Evolutionary conservation across 2,113 vertebrate genomes (phyloP).

Genomic region (Piprites chloris): DNA sequence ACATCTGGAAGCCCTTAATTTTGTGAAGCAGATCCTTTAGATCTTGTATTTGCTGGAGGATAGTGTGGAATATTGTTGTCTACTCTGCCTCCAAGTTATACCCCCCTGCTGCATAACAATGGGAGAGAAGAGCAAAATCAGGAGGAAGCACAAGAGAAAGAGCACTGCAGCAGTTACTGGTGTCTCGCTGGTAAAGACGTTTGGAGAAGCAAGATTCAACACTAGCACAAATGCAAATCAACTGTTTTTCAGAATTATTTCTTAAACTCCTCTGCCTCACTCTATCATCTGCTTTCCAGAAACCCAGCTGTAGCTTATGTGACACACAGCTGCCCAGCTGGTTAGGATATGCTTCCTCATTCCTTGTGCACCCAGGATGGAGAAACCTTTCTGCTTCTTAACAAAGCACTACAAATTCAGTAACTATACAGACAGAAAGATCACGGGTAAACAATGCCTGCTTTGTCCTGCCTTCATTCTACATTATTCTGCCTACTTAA

Average conservation of each 20-base stretch:
- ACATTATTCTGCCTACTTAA: background rate
- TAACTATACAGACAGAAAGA: background rate
- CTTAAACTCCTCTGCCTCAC: background rate
- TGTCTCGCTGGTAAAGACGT: background rate
- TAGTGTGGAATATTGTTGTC: background rate
- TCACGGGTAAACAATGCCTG: background rate
- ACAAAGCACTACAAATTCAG: background rate
- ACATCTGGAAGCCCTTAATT: background rate
- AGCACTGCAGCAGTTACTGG: background rate
- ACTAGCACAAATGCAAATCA: background rate
- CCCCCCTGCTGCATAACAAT: background rate
- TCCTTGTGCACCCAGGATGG: background rate
- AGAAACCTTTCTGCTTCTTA: background rate
- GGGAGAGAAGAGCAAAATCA: background rate
- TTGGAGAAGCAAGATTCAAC: background rate
- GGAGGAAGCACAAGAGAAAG: background rate
- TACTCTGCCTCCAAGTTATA: background rate
- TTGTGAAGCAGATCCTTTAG: background rate
- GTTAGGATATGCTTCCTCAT: background rate
- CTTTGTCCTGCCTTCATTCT: background rate
- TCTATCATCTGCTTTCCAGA: background rate
- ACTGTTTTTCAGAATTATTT: background rate
- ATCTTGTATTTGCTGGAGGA: background rate
- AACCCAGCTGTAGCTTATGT: background rate
- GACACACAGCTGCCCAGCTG: background rate